Percentiles rank a stretch among this genome's conserved stretches.
Conservation (phyloP, 2,113 vertebrate species). For the Heterochromis multidens region DNA sequence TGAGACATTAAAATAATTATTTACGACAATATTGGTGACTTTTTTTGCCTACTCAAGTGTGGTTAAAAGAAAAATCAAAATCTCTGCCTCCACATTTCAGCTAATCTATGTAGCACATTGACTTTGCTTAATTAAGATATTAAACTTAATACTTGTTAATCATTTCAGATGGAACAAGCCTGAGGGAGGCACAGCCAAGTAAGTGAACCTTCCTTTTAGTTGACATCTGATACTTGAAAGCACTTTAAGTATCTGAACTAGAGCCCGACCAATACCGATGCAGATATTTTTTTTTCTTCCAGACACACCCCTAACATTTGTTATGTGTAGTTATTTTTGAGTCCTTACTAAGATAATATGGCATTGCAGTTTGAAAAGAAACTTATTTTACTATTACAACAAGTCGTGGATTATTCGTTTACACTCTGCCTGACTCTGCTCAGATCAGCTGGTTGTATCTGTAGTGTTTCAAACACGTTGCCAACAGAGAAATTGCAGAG, state of each 20-base stretch:
- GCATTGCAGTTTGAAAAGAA: neutral
- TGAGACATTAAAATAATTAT: neutral
- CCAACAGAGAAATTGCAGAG: neutral
- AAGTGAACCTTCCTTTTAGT: conserved; percentile 51
- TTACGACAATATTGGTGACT: neutral
- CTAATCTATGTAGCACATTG: neutral
- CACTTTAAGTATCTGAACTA: rapidly evolving
- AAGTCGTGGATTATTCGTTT: neutral
- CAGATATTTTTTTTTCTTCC: neutral
- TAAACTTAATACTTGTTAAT: neutral
- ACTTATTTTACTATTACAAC: neutral
- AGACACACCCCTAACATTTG: neutral
- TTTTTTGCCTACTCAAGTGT: neutral
- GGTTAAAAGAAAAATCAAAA: neutral
- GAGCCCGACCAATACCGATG: neutral
- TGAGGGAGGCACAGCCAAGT: conserved; percentile 84
- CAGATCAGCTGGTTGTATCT: neutral
- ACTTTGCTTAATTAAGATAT: neutral
- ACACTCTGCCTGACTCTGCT: neutral
- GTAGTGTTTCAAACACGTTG: neutral
- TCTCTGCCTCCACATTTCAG: rapidly evolving
- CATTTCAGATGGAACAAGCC: conserved; percentile 82
- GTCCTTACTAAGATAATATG: neutral
- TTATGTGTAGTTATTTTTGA: neutral
- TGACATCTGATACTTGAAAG: neutral